Evolutionary conservation across 2,113 vertebrate species (phyloP), one percentile per base, ranked within the genome.

Genomic region (Etia nguti): DNA sequence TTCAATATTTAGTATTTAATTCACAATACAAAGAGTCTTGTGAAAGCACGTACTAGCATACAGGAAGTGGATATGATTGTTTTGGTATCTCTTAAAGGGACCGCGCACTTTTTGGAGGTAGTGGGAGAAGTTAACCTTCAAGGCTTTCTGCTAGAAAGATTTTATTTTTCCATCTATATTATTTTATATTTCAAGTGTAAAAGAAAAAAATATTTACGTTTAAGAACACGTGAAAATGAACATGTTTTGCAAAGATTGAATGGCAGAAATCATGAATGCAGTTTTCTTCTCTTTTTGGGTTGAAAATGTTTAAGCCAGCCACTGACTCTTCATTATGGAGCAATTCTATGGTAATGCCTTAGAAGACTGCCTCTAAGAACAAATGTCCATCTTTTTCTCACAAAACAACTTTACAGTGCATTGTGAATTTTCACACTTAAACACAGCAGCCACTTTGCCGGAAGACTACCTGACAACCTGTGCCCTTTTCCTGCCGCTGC

Each of bases 41-140:
- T 4, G 3, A 41, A 5, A 36, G 60, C 15, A 15, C 16, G 29
- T 26, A n/a, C 52, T 84, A 84, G 24, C 56, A 81, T 8, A 50
- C 86, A 38, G 92, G 94, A 94, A 93, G 80, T 93, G 26, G 6
- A 10, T 9, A 3, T 12, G 4, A 16, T 29, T 82, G 87, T 75
- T 92, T 73, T 82, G 79, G n/a, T 1, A 4, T 86, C 38, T 89
- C 89, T 95, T 95, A 95, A 95, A 95, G 95, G 90, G 81, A 20
- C 92, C 79, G 86, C 79, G 57, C 86, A 80, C 50, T 4, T 3
- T 88, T 86, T 73, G 4, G 1, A 9, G 50, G n/a, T 22, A 9
- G 2, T 15, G 57, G 4, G 15, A 22, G 26, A 77, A 10, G 6
- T 50, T 50, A 20, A 29, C 43, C 43, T 31, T 77, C 15, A 12